Evolutionary conservation across 2,888 invertebrate species (phyloP).

Genomic region (Leptinotarsa tumamoca): DNA sequence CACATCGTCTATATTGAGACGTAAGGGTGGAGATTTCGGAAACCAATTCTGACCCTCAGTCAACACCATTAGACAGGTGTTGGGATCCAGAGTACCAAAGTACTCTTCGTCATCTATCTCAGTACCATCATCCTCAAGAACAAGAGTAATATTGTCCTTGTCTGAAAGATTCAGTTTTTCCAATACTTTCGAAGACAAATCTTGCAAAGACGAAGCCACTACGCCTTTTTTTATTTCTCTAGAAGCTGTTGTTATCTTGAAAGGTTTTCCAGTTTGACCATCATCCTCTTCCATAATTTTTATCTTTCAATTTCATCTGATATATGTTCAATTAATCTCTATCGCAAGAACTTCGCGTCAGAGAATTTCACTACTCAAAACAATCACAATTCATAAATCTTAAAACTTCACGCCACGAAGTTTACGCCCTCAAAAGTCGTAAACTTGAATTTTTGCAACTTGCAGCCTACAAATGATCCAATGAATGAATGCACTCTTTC

Average conservation of each 20-base stretch:
- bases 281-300: conserved; percentile 70
- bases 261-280: conserved; percentile 72
- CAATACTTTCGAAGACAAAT: conserved; percentile 80
- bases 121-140: conserved; percentile 92
- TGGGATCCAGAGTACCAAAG: conserved; percentile 89
- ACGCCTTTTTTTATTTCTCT: conserved; percentile 86
- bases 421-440: too few species aligned
- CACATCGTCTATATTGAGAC: conserved; percentile 66
- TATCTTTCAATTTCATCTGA: conserved; percentile 42
- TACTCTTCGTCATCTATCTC: conserved; percentile 97
- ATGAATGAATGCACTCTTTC: too few species aligned
- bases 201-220: conserved; percentile 83
- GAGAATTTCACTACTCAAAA: too few species aligned
- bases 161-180: conserved; percentile 77
- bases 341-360: too few species aligned
- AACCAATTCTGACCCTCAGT: conserved; percentile 81
- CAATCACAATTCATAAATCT: too few species aligned
- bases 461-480: too few species aligned
- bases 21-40: conserved; percentile 73
- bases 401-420: too few species aligned
- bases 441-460: too few species aligned
- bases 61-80: conserved; percentile 87
- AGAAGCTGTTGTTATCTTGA: conserved; percentile 83
- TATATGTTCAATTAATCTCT: neutral
- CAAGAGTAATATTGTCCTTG: conserved; percentile 80